Conservation (phyloP, 2,797 vertebrate genomes). For the Pantherophis vulpinus region DNA sequence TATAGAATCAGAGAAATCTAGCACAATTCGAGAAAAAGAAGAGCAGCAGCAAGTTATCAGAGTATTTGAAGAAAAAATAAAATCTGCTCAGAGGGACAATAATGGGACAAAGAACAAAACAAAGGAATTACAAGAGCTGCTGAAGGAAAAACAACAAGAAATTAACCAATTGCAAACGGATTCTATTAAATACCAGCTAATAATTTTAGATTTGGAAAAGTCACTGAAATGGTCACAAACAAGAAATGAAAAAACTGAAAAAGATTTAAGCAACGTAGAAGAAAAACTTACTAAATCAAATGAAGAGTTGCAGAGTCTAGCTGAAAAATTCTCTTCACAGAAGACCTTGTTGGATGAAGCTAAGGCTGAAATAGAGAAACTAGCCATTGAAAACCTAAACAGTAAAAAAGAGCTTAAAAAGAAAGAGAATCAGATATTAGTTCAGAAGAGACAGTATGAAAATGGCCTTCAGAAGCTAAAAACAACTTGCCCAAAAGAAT, state of each 20-base stretch:
- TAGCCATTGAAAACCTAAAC: slow-evolving; percentile 70
- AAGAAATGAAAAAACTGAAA: slow-evolving; percentile 65
- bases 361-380: slow-evolving; percentile 57
- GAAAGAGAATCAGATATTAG: slow-evolving; percentile 58
- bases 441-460: slow-evolving; percentile 56
- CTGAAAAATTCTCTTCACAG: slow-evolving; percentile 63
- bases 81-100: slow-evolving; percentile 76
- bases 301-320: slow-evolving; percentile 57
- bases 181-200: slow-evolving; percentile 84
- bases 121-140: slow-evolving; percentile 83
- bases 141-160: slow-evolving; percentile 88
- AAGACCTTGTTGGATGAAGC: slow-evolving; percentile 68
- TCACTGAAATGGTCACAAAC: slow-evolving; percentile 73
- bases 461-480: slow-evolving; percentile 64
- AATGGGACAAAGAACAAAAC: slow-evolving; percentile 79
- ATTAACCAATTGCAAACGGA: slow-evolving; percentile 85
- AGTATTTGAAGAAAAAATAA: slow-evolving; percentile 84
- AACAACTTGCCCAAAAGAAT: slow-evolving; percentile 64
- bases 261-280: slow-evolving; percentile 66
- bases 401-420: slow-evolving; percentile 66
- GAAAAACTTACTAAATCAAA: slow-evolving; percentile 63
- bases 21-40: slow-evolving; percentile 76
- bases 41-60: slow-evolving; percentile 79
- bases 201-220: slow-evolving; percentile 81
- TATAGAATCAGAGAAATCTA: slow-evolving; percentile 70